phyloP scores from a whole-genome alignment of 2,888 invertebrate genomes.

The Lycocerus yunnanus region DNA sequence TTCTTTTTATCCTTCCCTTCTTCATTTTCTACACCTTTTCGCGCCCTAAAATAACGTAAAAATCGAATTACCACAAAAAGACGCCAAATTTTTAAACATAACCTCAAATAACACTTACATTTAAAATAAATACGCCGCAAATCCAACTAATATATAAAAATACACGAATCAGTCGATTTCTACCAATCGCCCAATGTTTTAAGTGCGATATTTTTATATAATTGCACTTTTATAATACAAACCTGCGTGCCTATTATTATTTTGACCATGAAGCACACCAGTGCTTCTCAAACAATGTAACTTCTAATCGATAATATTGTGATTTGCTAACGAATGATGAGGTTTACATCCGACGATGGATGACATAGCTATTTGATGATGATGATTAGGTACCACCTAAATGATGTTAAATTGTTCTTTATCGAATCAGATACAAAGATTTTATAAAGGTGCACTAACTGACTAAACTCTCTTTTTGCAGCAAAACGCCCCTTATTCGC shows the following conservation, averaged over 20 bases:
- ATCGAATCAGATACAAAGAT: no score
- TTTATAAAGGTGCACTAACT: no score
- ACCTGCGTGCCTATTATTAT: not conserved
- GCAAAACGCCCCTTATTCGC: no score
- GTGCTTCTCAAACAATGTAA: no score
- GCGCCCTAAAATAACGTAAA: conserved; percentile 64
- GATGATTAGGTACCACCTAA: no score
- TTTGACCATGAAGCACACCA: not conserved
- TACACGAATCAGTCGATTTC: not conserved
- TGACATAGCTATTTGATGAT: no score
- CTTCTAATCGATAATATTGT: no score
- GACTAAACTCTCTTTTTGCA: no score
- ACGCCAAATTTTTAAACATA: not conserved
- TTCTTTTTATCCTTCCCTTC: conserved; percentile 74
- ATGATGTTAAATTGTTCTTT: no score
- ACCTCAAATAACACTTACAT: not conserved
- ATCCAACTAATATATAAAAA: not conserved
- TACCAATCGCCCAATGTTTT: not conserved
- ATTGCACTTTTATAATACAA: not conserved
- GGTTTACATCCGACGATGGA: no score
- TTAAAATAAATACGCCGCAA: not conserved
- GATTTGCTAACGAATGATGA: no score
- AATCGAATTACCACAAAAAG: not conserved
- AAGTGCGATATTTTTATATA: not conserved
- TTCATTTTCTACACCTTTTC: conserved; percentile 73